Conservation (phyloP, 1,140 invertebrate species). For the Melipona quadrifasciata region DNA sequence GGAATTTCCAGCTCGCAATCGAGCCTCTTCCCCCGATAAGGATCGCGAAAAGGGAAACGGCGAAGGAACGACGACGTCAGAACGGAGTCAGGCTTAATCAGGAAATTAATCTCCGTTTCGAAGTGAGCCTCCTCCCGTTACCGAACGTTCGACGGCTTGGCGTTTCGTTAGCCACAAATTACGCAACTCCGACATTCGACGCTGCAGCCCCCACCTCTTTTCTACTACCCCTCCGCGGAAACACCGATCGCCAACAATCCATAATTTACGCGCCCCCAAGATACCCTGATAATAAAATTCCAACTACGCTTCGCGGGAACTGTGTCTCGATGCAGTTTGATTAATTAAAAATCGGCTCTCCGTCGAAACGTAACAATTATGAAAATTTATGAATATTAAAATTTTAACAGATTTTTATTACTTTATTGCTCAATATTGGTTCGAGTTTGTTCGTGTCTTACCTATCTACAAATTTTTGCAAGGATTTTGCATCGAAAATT, state of each 20-base stretch:
- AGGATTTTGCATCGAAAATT: too few relatives aligned
- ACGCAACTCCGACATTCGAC: constrained; percentile 24
- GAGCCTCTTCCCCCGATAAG: background rate
- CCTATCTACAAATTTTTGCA: too few relatives aligned
- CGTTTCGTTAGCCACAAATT: constrained; percentile 30
- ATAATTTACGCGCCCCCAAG: constrained; percentile 31
- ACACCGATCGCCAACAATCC: constrained; percentile 12
- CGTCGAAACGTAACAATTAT: constrained; percentile 5
- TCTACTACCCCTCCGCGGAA: background rate
- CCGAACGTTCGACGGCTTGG: background rate
- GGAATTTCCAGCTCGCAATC: constrained; percentile 13
- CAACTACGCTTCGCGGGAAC: constrained; percentile 4
- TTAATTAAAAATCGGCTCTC: constrained; percentile 23
- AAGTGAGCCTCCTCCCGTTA: background rate
- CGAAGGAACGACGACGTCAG: constrained; percentile 20
- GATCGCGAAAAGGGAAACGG: constrained; percentile 26
- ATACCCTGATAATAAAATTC: constrained; percentile 27
- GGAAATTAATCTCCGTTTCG: constrained; percentile 23
- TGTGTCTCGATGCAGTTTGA: constrained; percentile 7
- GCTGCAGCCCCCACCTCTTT: too few relatives aligned
- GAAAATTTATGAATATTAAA: too few relatives aligned
- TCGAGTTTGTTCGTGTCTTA: too few relatives aligned
- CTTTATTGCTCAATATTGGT: too few relatives aligned
- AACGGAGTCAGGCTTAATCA: constrained; percentile 10
- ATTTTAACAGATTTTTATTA: too few relatives aligned